phyloP scores from a whole-genome alignment of 2,113 vertebrate genomes.

The Anarrhichthys ocellatus region DNA sequence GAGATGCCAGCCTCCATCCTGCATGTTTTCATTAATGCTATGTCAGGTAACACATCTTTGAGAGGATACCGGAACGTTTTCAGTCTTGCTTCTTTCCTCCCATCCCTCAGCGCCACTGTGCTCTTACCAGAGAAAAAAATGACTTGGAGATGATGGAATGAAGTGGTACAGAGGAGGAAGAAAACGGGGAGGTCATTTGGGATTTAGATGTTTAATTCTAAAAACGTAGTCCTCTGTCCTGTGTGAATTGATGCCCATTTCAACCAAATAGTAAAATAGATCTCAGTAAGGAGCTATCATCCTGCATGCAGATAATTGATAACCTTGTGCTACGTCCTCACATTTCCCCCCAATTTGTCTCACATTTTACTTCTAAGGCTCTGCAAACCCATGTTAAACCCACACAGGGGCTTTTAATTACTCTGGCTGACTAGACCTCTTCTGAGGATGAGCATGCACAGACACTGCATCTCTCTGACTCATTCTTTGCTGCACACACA shows the following conservation, averaged over 20 bases:
- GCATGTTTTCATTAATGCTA: slow-evolving; percentile 25
- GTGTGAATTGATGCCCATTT: not conserved
- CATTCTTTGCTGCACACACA: not conserved
- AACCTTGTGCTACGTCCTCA: not conserved
- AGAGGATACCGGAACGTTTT: slow-evolving; percentile 17
- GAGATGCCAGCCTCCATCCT: slow-evolving; percentile 2
- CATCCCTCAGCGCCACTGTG: not conserved
- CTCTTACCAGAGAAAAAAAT: slow-evolving; percentile 23
- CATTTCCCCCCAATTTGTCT: not conserved
- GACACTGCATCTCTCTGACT: not conserved
- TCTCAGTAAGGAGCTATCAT: not conserved
- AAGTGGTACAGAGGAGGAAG: slow-evolving; percentile 1
- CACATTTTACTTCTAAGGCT: not conserved
- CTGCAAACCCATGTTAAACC: not conserved
- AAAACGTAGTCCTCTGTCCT: not conserved
- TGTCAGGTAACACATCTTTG: slow-evolving; percentile 22
- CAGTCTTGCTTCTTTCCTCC: not conserved
- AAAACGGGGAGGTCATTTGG: not conserved
- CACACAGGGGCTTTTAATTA: slow-evolving; percentile 1
- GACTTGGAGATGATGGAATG: slow-evolving; percentile 18
- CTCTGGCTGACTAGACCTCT: not conserved
- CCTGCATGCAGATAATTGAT: not conserved
- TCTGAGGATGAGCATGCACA: not conserved
- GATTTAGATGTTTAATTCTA: slow-evolving; percentile 28
- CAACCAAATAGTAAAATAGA: not conserved